A percentile compares a stretch with the other conserved stretches of the same genome.
Evolutionary conservation across 2,113 vertebrate species (phyloP).

Genomic region (Epinephelus lanceolatus): DNA sequence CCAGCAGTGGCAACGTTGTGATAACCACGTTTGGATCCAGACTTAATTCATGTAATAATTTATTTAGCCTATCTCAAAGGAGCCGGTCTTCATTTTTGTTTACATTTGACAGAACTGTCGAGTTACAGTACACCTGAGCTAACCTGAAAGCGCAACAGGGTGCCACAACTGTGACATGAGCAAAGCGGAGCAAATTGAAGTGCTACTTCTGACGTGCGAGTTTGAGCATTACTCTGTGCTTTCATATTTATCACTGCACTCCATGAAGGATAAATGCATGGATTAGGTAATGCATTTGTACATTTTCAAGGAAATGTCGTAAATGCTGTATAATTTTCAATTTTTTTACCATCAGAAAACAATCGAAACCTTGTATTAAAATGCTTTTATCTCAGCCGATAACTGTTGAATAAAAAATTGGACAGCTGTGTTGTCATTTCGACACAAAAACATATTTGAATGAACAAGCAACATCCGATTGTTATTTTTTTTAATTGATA

Average conservation of each 20-base stretch:
- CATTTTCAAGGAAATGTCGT: not conserved
- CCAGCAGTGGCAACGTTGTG: slow-evolving; percentile 10
- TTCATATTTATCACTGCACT: slow-evolving; percentile 21
- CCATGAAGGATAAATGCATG: slow-evolving; percentile 27
- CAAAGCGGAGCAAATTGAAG: slow-evolving; percentile 28
- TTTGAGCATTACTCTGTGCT: slow-evolving; percentile 20
- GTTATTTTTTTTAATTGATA: slow-evolving; percentile 9
- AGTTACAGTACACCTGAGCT: slow-evolving; percentile 26
- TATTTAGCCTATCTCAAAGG: slow-evolving; percentile 46
- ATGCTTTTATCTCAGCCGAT: not conserved
- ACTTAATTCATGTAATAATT: slow-evolving; percentile 44
- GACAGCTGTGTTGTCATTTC: not conserved
- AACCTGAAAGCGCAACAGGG: slow-evolving; percentile 38
- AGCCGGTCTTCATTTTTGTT: slow-evolving; percentile 44
- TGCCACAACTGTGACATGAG: slow-evolving; percentile 24
- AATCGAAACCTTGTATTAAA: not conserved
- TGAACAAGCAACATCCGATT: not conserved
- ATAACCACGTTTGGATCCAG: slow-evolving; percentile 42
- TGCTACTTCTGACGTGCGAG: slow-evolving; percentile 14
- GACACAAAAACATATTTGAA: not conserved
- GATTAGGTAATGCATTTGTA: slow-evolving; percentile 10
- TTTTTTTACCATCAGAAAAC: not conserved
- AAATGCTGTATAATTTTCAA: no score
- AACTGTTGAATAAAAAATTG: slow-evolving; percentile 21
- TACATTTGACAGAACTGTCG: slow-evolving; percentile 53